Percentiles rank a stretch among this genome's conserved stretches.
Evolutionary conservation across 1,140 invertebrate genomes (phyloP).

Genomic region (Euura saliciscinereae): DNA sequence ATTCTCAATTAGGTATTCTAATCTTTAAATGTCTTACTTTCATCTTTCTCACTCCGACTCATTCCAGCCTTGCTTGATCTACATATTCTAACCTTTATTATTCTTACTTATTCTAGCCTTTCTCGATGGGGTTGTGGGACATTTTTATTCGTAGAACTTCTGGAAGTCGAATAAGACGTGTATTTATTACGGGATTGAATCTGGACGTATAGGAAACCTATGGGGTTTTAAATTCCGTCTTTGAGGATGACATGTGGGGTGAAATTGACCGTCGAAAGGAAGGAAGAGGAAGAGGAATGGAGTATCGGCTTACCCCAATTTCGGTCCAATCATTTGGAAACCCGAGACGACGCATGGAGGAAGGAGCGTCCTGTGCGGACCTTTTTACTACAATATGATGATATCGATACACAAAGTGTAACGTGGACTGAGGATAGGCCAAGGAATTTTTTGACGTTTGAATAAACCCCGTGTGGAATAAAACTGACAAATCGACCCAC

Average conservation of each 20-base stretch:
- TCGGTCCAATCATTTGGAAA: conserved; percentile 59
- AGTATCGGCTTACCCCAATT: conserved; percentile 58
- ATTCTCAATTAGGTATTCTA: too few relatives aligned
- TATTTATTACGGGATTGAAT: background rate
- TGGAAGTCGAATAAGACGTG: background rate
- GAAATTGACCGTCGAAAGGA: background rate
- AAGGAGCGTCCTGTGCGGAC: conserved; percentile 2
- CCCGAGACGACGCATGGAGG: conserved; percentile 37
- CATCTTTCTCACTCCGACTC: too few relatives aligned
- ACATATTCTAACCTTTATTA: too few relatives aligned
- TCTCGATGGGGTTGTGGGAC: too few relatives aligned
- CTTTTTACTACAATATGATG: conserved; percentile 29
- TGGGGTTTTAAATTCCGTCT: conserved; percentile 5
- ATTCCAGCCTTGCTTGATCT: too few relatives aligned
- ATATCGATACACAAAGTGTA: conserved; percentile 43
- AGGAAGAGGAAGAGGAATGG: background rate
- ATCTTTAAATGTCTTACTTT: too few relatives aligned
- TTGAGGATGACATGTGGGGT: background rate
- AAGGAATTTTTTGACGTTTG: background rate
- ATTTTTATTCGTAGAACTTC: too few relatives aligned
- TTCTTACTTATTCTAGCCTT: too few relatives aligned
- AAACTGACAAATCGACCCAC: conserved; percentile 48
- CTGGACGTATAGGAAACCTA: background rate
- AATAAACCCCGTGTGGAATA: background rate
- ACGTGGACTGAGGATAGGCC: conserved; percentile 8